A percentile compares a stretch with the other conserved stretches of the same genome.
phyloP scores from a whole-genome alignment of 2,888 invertebrate species.

The Erebia ligea region DNA sequence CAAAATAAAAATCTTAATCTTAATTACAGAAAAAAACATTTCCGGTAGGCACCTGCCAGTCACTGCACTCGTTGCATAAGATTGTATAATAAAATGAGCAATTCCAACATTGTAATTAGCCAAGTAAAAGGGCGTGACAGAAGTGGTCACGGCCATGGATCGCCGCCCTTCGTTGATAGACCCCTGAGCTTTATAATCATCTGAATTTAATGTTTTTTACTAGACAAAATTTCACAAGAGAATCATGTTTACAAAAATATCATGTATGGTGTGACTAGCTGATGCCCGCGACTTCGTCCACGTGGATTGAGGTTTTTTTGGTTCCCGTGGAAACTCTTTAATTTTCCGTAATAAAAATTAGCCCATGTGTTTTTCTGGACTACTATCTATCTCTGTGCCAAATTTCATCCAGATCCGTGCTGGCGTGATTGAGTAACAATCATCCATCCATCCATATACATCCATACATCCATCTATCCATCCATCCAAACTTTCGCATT shows the following conservation, averaged over 20 bases:
- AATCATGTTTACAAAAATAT: constrained; percentile 4
- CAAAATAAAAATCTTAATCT: no score
- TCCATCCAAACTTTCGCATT: no score
- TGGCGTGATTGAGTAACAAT: no score
- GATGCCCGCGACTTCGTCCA: no score
- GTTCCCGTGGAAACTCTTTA: no score
- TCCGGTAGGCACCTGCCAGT: neutral
- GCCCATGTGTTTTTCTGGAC: no score
- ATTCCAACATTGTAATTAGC: constrained; percentile 21
- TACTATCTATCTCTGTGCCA: no score
- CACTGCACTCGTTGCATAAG: constrained; percentile 24
- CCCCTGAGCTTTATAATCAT: neutral
- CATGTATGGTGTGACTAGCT: neutral
- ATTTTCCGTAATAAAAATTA: no score
- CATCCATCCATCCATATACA: no score
- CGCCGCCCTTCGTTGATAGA: constrained; percentile 40
- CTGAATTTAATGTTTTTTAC: neutral
- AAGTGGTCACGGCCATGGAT: constrained; percentile 53
- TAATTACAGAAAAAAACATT: neutral
- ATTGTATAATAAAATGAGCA: constrained; percentile 15
- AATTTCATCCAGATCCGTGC: no score
- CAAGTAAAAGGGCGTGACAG: constrained; percentile 52
- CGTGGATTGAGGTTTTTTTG: no score
- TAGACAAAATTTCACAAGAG: neutral
- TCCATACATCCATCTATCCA: no score